Evolutionary conservation across 2,888 invertebrate species (phyloP).

Genomic region (Platycheirus rosarum): DNA sequence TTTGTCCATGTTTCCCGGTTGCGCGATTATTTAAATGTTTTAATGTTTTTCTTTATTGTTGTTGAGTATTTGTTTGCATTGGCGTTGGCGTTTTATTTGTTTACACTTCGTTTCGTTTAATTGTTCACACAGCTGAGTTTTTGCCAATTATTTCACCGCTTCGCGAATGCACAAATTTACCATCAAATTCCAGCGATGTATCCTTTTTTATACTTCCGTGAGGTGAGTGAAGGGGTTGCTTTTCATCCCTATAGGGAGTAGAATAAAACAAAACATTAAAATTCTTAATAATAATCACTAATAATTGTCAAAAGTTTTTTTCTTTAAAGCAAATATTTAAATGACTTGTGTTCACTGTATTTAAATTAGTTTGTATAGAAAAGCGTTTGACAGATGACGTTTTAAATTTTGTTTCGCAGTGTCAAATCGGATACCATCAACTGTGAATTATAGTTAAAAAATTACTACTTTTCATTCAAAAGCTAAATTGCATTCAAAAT

Average conservation of each 20-base stretch:
- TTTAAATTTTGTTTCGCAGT: no score
- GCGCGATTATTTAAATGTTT: conserved; percentile 16
- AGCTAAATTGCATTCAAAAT: no score
- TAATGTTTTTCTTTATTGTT: conserved; percentile 11
- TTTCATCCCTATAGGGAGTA: conserved; percentile 89
- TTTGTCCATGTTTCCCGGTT: conserved; percentile 29
- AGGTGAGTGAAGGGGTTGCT: conserved; percentile 87
- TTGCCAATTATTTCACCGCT: conserved; percentile 93
- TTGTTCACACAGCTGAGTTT: conserved; percentile 90
- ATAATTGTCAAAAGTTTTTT: no score
- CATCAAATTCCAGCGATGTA: conserved; percentile 92
- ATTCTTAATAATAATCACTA: no score
- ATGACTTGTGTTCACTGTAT: no score
- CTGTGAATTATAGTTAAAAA: no score
- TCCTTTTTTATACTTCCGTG: conserved; percentile 88
- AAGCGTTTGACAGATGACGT: no score
- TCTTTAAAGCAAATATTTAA: no score
- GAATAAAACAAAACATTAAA: no score
- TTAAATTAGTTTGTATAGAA: no score
- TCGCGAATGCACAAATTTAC: conserved; percentile 91
- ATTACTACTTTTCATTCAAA: no score
- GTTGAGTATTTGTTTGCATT: conserved; percentile 40
- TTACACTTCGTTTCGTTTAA: conserved; percentile 17
- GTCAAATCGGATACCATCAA: no score
- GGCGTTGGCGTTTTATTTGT: conserved; percentile 18